These are phyloP conservation scores for Netelia virgata DNA, from an alignment of 2,888 invertebrate genomes.

Conservation along the genomic window DNA sequence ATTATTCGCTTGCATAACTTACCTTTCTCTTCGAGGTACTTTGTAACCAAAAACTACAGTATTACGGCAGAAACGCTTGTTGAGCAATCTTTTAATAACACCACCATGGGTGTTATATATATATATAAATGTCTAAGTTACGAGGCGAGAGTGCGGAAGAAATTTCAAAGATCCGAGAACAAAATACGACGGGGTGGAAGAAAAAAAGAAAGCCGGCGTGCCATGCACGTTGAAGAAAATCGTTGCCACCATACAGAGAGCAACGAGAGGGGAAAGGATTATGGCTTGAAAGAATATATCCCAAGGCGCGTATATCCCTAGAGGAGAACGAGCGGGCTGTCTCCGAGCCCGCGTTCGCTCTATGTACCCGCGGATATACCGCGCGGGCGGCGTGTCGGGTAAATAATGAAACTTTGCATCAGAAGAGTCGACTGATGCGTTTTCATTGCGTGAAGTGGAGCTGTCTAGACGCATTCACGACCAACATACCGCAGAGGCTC, in stretches of 20 bases:
- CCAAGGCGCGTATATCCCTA: constrained; percentile 41
- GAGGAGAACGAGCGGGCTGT: constrained; percentile 20
- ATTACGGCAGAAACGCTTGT: background rate
- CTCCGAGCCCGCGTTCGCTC: constrained; percentile 8
- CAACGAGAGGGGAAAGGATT: constrained; percentile 8
- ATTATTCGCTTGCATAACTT: no score
- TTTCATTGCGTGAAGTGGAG: constrained; percentile 81
- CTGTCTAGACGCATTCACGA: constrained; percentile 81
- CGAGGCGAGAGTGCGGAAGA: constrained; percentile 2
- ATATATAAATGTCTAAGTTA: background rate
- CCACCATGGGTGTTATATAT: background rate
- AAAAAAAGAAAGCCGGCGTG: constrained; percentile 24
- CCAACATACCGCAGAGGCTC: constrained; percentile 71
- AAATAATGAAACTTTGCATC: constrained; percentile 70
- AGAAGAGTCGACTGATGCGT: constrained; percentile 69
- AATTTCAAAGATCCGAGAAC: constrained; percentile 32
- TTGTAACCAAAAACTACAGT: no score
- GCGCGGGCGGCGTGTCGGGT: constrained; percentile 47
- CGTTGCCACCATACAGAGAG: constrained; percentile 16
- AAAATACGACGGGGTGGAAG: constrained; percentile 22
- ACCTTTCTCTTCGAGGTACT: no score
- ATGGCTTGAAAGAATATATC: constrained; percentile 55
- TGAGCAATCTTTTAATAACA: background rate
- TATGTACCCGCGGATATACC: constrained; percentile 42
- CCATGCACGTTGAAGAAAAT: constrained; percentile 30